Base-by-base conservation (phyloP, 2,888 invertebrate species). In the Schizotus pectinicornis region DNA sequence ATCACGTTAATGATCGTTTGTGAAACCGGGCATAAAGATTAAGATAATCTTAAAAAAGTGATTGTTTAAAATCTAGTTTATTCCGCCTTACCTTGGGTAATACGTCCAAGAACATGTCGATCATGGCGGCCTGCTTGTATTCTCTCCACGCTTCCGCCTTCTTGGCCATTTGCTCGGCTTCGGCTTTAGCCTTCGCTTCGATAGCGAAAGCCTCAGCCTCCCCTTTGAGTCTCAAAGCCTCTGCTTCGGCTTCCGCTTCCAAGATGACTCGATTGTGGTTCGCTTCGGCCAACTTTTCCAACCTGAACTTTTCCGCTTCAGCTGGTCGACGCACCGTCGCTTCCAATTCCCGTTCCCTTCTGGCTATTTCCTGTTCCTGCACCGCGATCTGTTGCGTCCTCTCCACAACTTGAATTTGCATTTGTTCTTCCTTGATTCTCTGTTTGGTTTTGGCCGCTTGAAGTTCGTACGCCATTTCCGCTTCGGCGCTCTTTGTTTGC, bases 141-240 rank as follows among this genome's bases (percentile, higher is more conserved):
- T 97, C 95, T 75, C 91, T 92, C 90, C 92, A 98, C 9, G 98
- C 98, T 70, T 96, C 96, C 0, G 97, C 98, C 75, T 98, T 98
- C 82, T 94, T 94, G 0, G 92, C 87, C 94, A 98, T 96, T 81
- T 97, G 97, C 79, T 95, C 95, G 0, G 97, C 95, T 76, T 98
- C 98, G 1, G 98, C 98, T 67, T 88, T 92, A 0, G 97, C 98
- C 80, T 95, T 95, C 0, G 94, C 95, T 71, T 93, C 90, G 74
- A 98, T 92, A 14, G 98, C 95, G 79, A 86, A 96, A 0, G 98
- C 97, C 80, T 90, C 96, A 64, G 91, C 94, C 84, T 92, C 92
- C 38, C 94, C 94, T 63, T 91, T 89, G 60, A 95, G 88, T 74
- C 86, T 84, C 30, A 91, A 86, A 11, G 96, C 90, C 81, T 98